phyloP scores from a whole-genome alignment of 2,113 vertebrate species.

The Apteryx owenii region DNA sequence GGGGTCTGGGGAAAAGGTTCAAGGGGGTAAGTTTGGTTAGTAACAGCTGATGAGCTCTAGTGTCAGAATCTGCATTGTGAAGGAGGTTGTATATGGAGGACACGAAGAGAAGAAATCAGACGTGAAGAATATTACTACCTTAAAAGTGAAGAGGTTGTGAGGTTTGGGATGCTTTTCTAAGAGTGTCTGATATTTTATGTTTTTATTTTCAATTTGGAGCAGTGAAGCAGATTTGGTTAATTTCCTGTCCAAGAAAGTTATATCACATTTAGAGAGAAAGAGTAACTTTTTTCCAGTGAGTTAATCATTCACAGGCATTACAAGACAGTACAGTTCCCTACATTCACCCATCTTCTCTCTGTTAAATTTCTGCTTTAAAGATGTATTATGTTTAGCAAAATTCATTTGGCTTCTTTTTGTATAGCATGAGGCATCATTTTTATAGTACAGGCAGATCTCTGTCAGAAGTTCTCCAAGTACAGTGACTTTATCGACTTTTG shows the following conservation, averaged over 20 bases:
- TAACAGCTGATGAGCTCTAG: background rate
- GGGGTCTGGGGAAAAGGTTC: background rate
- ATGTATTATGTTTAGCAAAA: background rate
- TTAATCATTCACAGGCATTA: background rate
- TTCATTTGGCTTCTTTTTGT: background rate
- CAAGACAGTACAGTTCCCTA: background rate
- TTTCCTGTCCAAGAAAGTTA: background rate
- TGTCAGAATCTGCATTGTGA: background rate
- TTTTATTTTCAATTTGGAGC: background rate
- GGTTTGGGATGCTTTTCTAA: background rate
- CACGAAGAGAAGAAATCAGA: background rate
- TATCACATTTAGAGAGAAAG: background rate
- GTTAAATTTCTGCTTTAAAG: background rate
- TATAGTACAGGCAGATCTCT: background rate
- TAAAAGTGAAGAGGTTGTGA: background rate
- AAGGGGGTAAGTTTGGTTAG: conserved; percentile 15
- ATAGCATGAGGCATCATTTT: no score
- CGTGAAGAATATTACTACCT: background rate
- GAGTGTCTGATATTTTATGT: background rate
- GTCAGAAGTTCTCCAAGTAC: background rate
- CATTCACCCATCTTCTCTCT: background rate
- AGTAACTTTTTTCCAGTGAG: background rate
- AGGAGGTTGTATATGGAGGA: background rate
- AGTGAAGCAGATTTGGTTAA: background rate
- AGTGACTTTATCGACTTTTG: background rate